These are phyloP conservation scores for Proisotoma minuta DNA, from an alignment of 2,888 invertebrate genomes.

Conservation along the genomic window DNA sequence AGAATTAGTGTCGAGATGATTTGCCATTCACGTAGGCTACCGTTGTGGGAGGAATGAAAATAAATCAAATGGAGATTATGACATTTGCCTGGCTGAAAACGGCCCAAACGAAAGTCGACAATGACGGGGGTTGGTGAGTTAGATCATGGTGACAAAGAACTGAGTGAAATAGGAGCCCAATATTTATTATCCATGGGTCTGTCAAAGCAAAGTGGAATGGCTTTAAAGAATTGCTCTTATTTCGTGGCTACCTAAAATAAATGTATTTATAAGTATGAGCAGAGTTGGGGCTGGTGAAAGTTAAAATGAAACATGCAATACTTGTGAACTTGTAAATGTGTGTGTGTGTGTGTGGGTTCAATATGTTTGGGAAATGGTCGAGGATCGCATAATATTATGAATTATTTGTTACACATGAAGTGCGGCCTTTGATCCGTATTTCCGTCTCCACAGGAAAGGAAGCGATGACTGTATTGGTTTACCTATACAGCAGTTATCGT, in stretches of 20 bases:
- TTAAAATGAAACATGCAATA: no score
- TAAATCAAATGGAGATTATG: slow-evolving; percentile 24
- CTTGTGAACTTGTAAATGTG: no score
- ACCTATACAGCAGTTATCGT: not conserved
- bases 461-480: slow-evolving; percentile 1
- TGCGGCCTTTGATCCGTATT: slow-evolving; percentile 17
- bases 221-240: no score
- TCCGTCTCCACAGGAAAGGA: slow-evolving; percentile 16
- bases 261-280: no score
- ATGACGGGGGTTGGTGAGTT: not conserved
- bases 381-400: slow-evolving; percentile 12
- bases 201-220: not conserved
- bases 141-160: slow-evolving; percentile 1
- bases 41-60: slow-evolving; percentile 17
- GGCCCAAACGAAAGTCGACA: not conserved
- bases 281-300: no score
- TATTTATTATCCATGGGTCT: slow-evolving; percentile 5
- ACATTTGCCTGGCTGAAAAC: slow-evolving; percentile 14
- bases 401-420: slow-evolving; percentile 23
- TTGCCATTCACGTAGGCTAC: not conserved
- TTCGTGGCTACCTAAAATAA: no score
- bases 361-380: no score
- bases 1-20: slow-evolving; percentile 5
- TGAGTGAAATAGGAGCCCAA: slow-evolving; percentile 3
- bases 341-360: no score